Evolutionary conservation across 2,113 vertebrate species (phyloP), one percentile per base, ranked within the genome.

Genomic region (Chamaetylas fuelleborni): DNA sequence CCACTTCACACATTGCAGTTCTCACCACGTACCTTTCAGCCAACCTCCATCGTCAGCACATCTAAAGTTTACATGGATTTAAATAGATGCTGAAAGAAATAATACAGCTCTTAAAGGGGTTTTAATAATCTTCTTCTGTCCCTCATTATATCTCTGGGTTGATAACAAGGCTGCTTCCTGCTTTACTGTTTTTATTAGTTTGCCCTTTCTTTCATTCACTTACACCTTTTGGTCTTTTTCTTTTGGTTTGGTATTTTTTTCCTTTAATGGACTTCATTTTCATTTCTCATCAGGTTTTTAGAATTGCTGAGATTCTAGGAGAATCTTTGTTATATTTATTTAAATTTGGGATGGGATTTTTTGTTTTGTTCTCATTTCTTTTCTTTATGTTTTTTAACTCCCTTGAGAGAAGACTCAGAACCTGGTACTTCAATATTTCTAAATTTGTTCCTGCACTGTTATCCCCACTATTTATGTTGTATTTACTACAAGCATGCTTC

Each of bases 111-210:
- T 91, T 87, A 48, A 91, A 91, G 86, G 50, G 31, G 54, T 89
- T 92, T 79, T 71, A 43, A 80, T 94, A 74, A 81, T 92, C 69
- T 66, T 71, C 82, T 95, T 58, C 92, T 93, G 92, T 91, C 90
- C 92, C 87, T 93, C 10, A 14, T 92, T 91, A 73, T 73, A 86
- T 86, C 83, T 92, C 66, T 86, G 81, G 19, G 29, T 84, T 93
- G 78, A 65, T 87, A 95, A 89, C 45, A 76, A 89, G 84, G 73
- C 89, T 95, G 66, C 81, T 94, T 95, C 84, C 81, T 93, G 81
- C 66, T 95, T 78, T 86, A 38, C 86, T 81, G 10, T 69, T 96
- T 91, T 94, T 95, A 88, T 90, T 90, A 85, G 74, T 77, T 80
- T 3, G 0, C 40, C 34, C 33, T 64, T 95, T 92, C 29, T 76